Evolutionary conservation across 1,140 invertebrate species (phyloP), one percentile per base, ranked within the genome.

Genomic region (Periplaneta americana): DNA sequence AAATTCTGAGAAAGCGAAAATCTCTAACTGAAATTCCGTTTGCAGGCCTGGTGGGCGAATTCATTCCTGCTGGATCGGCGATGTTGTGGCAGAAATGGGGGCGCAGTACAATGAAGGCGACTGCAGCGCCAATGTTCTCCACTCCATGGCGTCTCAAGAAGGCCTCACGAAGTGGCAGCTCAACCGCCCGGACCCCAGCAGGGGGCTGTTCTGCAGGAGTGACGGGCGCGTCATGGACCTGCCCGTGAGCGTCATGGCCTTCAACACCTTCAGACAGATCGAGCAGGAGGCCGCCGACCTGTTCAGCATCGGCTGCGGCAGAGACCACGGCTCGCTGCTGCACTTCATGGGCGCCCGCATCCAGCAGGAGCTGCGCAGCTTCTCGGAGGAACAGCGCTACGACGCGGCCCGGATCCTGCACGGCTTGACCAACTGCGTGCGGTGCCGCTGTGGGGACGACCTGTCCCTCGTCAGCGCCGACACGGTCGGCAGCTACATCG

Each of bases 61-160:
- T 31, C 93, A 93, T 86, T 94, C 94, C 0, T 93, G 93, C 84
- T 93, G 92, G 90, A 88, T 95, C 33, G 93, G 93, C 35, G 93
- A 95, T 82, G 90, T 92, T 0, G 91, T 93, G 9, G 92, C 93
- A 17, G 94, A 95, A 87, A 90, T 95, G 89, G 94, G 94, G 0
- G 93, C 93, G 1, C 90, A 91, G 75, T 92, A 90, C 89, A 92
- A 94, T 83, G 90, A 90, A 82, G 90, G 92, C 34, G 92, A 91
- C 22, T 91, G 92, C 85, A 87, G 91, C 36, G 90, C 91, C 15
- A 94, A 94, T 86, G 91, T 92, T 1, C 89, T 93, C 5, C 93
- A 91, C 84, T 92, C 92, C 8, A 83, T 94, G 39, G 93, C 93
- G 4, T 91, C 91, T 5, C 90, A 92, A 85, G 92, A 94, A 83